phyloP scores from a whole-genome alignment of 2,113 vertebrate genomes.

The Macrotis lagotis region DNA sequence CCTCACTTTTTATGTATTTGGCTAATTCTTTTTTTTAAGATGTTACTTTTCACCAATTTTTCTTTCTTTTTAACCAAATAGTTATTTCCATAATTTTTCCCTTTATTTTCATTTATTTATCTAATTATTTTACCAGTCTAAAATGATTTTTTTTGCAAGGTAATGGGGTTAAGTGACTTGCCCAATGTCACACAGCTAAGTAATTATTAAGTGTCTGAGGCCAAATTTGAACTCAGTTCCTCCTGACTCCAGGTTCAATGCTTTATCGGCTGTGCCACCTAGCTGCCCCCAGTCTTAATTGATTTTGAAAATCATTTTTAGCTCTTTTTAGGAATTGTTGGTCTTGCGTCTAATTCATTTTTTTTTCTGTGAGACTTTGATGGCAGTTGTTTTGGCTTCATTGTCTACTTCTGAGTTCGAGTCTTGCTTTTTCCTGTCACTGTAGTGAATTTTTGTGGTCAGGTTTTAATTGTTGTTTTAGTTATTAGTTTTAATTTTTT shows the following conservation, averaged over 20 bases:
- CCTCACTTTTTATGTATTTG: not conserved
- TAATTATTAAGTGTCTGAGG: no score
- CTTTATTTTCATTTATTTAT: not conserved
- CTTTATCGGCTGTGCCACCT: no score
- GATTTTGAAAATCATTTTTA: not conserved
- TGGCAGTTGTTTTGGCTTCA: not conserved
- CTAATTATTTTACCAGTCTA: no score
- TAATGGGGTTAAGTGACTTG: no score
- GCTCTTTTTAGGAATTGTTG: not conserved
- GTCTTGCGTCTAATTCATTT: not conserved
- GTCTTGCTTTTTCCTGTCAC: not conserved
- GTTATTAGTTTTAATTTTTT: no score
- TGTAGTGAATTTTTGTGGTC: not conserved
- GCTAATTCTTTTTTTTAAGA: not conserved
- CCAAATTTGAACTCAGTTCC: no score
- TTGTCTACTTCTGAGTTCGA: not conserved
- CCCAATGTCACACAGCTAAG: no score
- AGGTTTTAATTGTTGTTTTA: not conserved
- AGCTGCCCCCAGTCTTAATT: not conserved
- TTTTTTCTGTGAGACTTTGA: not conserved
- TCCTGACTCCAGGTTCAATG: no score
- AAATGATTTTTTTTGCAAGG: no score
- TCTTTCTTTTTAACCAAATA: not conserved
- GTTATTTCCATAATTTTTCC: not conserved
- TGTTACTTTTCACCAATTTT: not conserved